Evolutionary conservation across 2,888 invertebrate species (phyloP).

Genomic region (Petrolisthes manimaculis): DNA sequence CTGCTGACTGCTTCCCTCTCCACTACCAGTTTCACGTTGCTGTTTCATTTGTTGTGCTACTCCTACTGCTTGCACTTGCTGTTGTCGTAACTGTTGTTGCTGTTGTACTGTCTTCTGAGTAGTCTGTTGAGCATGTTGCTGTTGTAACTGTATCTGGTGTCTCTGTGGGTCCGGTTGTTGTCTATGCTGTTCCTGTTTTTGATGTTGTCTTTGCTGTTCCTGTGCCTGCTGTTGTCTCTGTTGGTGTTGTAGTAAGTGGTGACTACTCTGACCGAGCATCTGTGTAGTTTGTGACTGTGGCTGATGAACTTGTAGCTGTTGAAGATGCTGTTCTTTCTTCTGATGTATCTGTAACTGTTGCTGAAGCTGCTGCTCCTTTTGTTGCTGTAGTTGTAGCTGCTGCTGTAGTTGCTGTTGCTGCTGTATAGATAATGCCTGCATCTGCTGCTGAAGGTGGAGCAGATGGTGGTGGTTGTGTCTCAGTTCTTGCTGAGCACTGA

Average conservation of each 20-base stretch:
- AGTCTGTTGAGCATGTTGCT: slow-evolving; percentile 25
- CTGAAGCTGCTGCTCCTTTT: slow-evolving; percentile 56
- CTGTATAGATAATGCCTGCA: slow-evolving; percentile 47
- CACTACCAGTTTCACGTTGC: slow-evolving; percentile 5
- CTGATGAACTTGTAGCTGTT: slow-evolving; percentile 37
- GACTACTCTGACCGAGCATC: neutral
- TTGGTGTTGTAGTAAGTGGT: slow-evolving; percentile 32
- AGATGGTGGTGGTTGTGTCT: slow-evolving; percentile 55
- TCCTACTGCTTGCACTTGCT: slow-evolving; percentile 27
- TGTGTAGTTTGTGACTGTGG: slow-evolving; percentile 47
- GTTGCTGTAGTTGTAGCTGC: slow-evolving; percentile 65
- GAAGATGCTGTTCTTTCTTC: slow-evolving; percentile 32
- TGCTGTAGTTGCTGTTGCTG: slow-evolving; percentile 45
- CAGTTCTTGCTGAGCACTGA: slow-evolving; percentile 55
- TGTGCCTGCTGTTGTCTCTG: slow-evolving; percentile 27
- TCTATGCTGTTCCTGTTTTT: slow-evolving; percentile 6
- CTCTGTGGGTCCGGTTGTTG: slow-evolving; percentile 2
- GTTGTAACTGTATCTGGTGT: neutral
- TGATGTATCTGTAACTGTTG: slow-evolving; percentile 34
- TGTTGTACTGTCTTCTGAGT: slow-evolving; percentile 21
- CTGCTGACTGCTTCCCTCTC: slow-evolving; percentile 18
- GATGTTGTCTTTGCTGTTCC: slow-evolving; percentile 20
- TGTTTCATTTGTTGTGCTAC: slow-evolving; percentile 26
- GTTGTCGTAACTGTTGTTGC: slow-evolving; percentile 38
- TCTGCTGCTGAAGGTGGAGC: slow-evolving; percentile 44